Percentiles rank a stretch among this genome's conserved stretches.
phyloP scores from a whole-genome alignment of 2,888 invertebrate species.

The Pachydiplax longipennis region DNA sequence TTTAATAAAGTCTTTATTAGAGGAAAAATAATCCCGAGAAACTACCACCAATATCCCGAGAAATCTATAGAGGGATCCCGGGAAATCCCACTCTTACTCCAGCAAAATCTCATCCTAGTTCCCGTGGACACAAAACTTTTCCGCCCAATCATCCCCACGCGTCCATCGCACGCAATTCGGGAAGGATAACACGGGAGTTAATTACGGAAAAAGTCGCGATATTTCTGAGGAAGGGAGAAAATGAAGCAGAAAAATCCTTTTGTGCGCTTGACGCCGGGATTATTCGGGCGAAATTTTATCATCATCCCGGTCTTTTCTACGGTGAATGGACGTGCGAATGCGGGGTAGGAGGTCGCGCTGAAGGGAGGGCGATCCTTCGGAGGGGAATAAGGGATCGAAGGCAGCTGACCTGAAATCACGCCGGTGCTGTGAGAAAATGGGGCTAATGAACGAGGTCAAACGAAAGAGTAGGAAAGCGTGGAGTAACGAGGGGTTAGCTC shows the following conservation, averaged over 20 bases:
- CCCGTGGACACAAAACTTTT: neutral
- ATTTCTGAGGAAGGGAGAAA: neutral
- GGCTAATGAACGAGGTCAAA: neutral
- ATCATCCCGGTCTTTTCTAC: neutral
- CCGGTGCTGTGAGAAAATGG: neutral
- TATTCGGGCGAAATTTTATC: neutral
- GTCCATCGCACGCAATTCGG: neutral
- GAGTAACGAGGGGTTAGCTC: neutral
- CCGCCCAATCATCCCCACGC: neutral
- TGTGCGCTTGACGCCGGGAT: neutral
- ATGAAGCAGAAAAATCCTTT: neutral
- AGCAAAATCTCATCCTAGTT: neutral
- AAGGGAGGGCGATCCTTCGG: neutral
- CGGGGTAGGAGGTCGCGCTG: neutral
- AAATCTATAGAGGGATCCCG: too few relatives aligned
- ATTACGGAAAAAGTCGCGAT: neutral
- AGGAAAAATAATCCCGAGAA: too few relatives aligned
- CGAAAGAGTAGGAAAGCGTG: neutral
- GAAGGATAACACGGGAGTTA: neutral
- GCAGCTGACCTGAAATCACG: neutral
- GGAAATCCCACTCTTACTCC: too few relatives aligned
- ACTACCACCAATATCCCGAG: too few relatives aligned
- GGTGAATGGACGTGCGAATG: neutral
- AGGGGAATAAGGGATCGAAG: neutral
- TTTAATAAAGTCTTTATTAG: too few relatives aligned